Base-by-base conservation (phyloP, 1,140 invertebrate species). In the Drosophila carrolli region DNA sequence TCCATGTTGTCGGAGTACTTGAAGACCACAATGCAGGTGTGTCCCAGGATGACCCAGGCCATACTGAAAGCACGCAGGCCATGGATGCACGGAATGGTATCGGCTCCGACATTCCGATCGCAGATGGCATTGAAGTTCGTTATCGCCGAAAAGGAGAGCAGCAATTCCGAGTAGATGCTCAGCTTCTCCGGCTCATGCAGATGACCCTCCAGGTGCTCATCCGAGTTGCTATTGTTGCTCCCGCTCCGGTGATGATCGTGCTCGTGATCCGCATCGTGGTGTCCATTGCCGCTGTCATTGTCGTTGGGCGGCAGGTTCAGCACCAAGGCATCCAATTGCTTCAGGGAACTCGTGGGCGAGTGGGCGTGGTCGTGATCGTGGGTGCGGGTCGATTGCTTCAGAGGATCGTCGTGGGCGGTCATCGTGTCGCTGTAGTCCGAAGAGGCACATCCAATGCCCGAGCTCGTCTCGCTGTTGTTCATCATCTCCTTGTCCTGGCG, bases 41-140 rank as follows among this genome's bases (percentile, higher is more conserved):
- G 97, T 0, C 97, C 97, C 2, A 98, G 94, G 47, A 99, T 97
- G 0, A 98, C 97, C 98, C 98, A 98, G 7, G 95, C 95, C 97
- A 98, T 98, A 75, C 97, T 97, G 41, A 98, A 94, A 0, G 96
- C 95, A 5, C 96, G 94, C 0, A 98, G 93, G 1, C 97, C 97
- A 77, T 98, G 97, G 38, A 98, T 94, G 7, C 95, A 96, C 51
- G 96, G 95, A 57, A 97, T 96, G 0, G 96, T 97, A 79, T 97
- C 96, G 6, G 95, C 94, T 4, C 96, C 96, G 8, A 97, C 96
- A 6, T 94, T 94, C 62, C 95, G 93, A 90, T 97, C 96, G 81
- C 96, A 96, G 76, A 97, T 97, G 47, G 95, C 95, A 78, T 94
- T 94, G 78, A 97, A 93, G 83, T 97, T 97, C 29, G 95, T 94